Percentiles rank a stretch among this genome's conserved stretches.
phyloP scores from a whole-genome alignment of 2,888 invertebrate genomes.

The Hemicrepidius hirtus region DNA sequence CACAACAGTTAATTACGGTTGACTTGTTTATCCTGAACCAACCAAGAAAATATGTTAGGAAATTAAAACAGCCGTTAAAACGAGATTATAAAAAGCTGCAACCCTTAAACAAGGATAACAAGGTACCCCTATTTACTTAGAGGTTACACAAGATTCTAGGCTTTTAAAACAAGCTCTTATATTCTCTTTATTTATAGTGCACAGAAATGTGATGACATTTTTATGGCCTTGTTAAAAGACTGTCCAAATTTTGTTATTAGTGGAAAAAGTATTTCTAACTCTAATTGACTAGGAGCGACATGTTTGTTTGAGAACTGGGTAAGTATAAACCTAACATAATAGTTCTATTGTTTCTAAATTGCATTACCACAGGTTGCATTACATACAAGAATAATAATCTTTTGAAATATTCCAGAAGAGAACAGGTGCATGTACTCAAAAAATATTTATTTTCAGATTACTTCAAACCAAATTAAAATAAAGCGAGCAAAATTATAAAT shows the following conservation, averaged over 20 bases:
- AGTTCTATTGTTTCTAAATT: too few species aligned
- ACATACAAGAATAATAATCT: not conserved
- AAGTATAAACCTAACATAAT: too few species aligned
- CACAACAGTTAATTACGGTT: slow-evolving; percentile 27
- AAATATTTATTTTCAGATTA: slow-evolving; percentile 21
- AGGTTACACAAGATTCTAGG: not conserved
- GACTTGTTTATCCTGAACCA: slow-evolving; percentile 23
- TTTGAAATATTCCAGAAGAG: not conserved
- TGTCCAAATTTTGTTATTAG: not conserved
- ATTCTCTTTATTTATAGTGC: not conserved
- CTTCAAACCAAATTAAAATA: slow-evolving; percentile 22
- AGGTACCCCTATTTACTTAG: slow-evolving; percentile 18
- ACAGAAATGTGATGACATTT: not conserved
- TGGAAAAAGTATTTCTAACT: not conserved
- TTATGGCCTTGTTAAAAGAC: not conserved
- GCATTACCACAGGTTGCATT: too few species aligned
- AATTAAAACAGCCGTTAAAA: slow-evolving; percentile 28
- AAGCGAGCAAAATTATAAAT: slow-evolving; percentile 20
- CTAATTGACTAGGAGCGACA: too few species aligned
- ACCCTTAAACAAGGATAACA: slow-evolving; percentile 17
- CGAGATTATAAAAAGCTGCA: slow-evolving; percentile 4
- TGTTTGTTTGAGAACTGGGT: too few species aligned
- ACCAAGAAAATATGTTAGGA: slow-evolving; percentile 20
- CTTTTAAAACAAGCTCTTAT: not conserved
- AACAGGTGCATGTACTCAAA: slow-evolving; percentile 21